Percentiles rank a stretch among this genome's conserved stretches.
These are phyloP conservation scores for Metopolophium dirhodum DNA, from an alignment of 1,140 invertebrate genomes.

Conservation along the genomic window DNA sequence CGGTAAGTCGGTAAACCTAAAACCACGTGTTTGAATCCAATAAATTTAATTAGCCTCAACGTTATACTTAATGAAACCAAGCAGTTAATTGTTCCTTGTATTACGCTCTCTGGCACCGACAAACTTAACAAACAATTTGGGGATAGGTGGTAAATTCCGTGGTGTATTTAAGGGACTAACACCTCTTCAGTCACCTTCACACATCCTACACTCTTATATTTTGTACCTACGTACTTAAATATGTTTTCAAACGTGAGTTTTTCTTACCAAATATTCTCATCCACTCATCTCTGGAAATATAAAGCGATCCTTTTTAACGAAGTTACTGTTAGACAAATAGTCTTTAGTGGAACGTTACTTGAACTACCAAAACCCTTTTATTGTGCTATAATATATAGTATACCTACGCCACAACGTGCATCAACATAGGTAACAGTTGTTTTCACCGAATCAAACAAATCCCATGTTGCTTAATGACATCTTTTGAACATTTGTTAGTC, in stretches of 20 bases:
- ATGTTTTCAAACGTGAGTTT: background rate
- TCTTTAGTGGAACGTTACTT: background rate
- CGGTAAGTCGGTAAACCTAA: background rate
- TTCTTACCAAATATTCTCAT: background rate
- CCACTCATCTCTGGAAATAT: background rate
- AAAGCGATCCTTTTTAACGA: background rate
- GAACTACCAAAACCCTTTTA: background rate
- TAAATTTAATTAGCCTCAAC: background rate
- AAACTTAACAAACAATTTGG: background rate
- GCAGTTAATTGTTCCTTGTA: no score
- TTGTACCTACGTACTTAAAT: background rate
- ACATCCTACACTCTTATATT: background rate
- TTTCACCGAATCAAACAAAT: background rate
- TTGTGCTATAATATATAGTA: background rate
- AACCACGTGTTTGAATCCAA: background rate
- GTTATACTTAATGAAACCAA: no score
- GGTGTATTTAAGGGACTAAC: background rate
- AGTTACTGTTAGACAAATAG: background rate
- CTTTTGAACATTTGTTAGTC: no score
- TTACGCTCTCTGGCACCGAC: no score
- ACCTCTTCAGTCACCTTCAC: background rate
- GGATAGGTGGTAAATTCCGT: background rate
- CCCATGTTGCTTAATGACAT: no score
- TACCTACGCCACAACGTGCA: background rate
- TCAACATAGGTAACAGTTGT: background rate